Percentiles rank a stretch among this genome's conserved stretches.
Conservation (phyloP, 2,797 vertebrate species). For the Phalloptychus januarius region DNA sequence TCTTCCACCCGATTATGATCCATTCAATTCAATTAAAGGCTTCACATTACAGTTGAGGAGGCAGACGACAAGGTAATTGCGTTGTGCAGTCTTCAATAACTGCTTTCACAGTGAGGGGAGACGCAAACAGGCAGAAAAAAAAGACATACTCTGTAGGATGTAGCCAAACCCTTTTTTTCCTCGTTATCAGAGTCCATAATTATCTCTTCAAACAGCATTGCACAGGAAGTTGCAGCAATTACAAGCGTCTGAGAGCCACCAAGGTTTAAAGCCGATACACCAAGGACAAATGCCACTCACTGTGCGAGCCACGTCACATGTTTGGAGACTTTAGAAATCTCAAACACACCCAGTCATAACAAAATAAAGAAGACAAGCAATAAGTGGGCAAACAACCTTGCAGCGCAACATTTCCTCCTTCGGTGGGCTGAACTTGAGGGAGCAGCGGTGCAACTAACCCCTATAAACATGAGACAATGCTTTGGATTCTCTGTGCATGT, state of each 20-base stretch:
- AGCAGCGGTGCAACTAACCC: background rate
- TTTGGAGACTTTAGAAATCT: constrained; percentile 14
- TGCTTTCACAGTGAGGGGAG: constrained; percentile 53
- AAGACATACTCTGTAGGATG: constrained; percentile 57
- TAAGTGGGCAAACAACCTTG: constrained; percentile 25
- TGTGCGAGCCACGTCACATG: constrained; percentile 8
- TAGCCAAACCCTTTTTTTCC: constrained; percentile 69
- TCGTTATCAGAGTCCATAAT: constrained; percentile 75
- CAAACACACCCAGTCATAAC: constrained; percentile 23
- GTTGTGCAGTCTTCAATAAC: constrained; percentile 60
- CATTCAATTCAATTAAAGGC: constrained; percentile 64
- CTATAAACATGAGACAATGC: background rate
- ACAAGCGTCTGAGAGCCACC: constrained; percentile 50
- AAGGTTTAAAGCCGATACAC: constrained; percentile 32
- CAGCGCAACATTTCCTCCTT: constrained; percentile 28
- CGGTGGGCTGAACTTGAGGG: background rate
- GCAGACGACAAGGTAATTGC: constrained; percentile 64
- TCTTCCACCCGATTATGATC: constrained; percentile 56
- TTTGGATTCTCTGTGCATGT: background rate
- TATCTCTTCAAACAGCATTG: constrained; percentile 75
- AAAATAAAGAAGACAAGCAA: constrained; percentile 30
- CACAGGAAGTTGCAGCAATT: constrained; percentile 72
- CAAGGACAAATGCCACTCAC: constrained; percentile 18
- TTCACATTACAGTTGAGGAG: constrained; percentile 37
- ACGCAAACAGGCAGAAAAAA: constrained; percentile 25